phyloP scores from a whole-genome alignment of 2,888 invertebrate species.

The Masnerella sp. region DNA sequence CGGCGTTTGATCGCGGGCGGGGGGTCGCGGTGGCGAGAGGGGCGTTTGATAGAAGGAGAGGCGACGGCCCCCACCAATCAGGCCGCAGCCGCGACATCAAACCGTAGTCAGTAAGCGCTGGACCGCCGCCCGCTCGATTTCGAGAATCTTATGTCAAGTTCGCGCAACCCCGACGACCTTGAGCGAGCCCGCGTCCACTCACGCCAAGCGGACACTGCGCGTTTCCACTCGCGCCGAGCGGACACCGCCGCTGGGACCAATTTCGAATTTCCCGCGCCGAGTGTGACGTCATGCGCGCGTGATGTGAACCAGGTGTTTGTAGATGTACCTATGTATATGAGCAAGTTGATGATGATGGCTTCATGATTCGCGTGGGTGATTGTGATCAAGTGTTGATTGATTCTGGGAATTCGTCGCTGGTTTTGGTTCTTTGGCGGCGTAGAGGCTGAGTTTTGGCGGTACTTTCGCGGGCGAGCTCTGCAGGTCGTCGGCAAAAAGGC shows the following conservation, averaged over 20 bases:
- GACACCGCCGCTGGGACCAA: too few species aligned
- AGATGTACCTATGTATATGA: too few species aligned
- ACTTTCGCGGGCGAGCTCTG: slow-evolving; percentile 64
- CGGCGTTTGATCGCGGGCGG: slow-evolving; percentile 27
- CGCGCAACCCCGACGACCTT: slow-evolving; percentile 46
- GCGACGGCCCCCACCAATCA: slow-evolving; percentile 50
- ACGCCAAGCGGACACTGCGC: slow-evolving; percentile 2
- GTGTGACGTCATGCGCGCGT: slow-evolving; percentile 37
- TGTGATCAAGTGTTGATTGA: slow-evolving; percentile 43
- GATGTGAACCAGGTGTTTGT: slow-evolving; percentile 28
- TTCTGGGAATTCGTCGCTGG: too few species aligned
- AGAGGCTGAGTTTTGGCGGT: too few species aligned
- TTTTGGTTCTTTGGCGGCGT: too few species aligned
- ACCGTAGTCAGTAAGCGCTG: slow-evolving; percentile 78
- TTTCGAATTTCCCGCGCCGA: slow-evolving; percentile 47
- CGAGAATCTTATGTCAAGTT: slow-evolving; percentile 63
- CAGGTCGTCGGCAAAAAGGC: slow-evolving; percentile 68
- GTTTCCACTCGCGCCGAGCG: not conserved
- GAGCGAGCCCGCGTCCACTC: slow-evolving; percentile 7
- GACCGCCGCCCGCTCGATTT: slow-evolving; percentile 77
- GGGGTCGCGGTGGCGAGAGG: slow-evolving; percentile 54
- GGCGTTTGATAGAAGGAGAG: slow-evolving; percentile 54
- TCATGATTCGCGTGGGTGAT: slow-evolving; percentile 38
- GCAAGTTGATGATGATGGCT: too few species aligned
- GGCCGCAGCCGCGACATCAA: slow-evolving; percentile 74